Base-by-base conservation (phyloP, 1,140 invertebrate species). In the Leptopilina boulardi region DNA sequence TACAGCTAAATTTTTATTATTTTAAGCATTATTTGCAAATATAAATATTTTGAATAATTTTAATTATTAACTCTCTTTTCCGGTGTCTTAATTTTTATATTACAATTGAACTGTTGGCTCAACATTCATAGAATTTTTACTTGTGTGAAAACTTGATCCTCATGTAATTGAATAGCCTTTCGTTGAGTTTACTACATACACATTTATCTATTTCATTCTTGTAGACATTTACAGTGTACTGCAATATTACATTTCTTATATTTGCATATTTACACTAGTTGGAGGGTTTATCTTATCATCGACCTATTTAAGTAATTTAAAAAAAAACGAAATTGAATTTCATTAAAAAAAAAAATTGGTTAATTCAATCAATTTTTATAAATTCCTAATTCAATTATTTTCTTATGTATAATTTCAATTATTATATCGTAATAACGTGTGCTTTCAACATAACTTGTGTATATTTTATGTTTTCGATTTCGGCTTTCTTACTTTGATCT, bases 101-200 rank as follows among this genome's bases (percentile, higher is more conserved):
- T 66, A 66, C 13, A 66, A 66, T 66, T 66, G 59, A 66, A 66
- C 11, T 30, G 59, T 66, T 66, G 59, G 59, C 26, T 66, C 59
- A 66, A 26, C 59, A 66, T 66, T 66, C 13, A 66, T 66, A 23
- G 23, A 66, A 66, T 66, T 34, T 66, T 66, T 66, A 10, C 59
- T n/a, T n/a, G 59, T 66, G 26, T 15, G 59, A 30, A 66, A 66
- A 66, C 59, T 30, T 66, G 59, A 66, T 34, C 59, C 23, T 23
- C 11, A 30, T 66, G 59, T 30, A 66, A 66, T 23, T 66, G 23
- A 13, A 66, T 66, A 59, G 56, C 26, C 59, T 66, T 66, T 34
- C 59, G 26, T 66, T 66, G 21, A 30, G 10, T 66, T 30, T 66
- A 30, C 26, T 66, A 30, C 34, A 6, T 66, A 66, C n/a, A n/a